phyloP scores from a whole-genome alignment of 2,113 vertebrate species.

The Marmota flaviventris region DNA sequence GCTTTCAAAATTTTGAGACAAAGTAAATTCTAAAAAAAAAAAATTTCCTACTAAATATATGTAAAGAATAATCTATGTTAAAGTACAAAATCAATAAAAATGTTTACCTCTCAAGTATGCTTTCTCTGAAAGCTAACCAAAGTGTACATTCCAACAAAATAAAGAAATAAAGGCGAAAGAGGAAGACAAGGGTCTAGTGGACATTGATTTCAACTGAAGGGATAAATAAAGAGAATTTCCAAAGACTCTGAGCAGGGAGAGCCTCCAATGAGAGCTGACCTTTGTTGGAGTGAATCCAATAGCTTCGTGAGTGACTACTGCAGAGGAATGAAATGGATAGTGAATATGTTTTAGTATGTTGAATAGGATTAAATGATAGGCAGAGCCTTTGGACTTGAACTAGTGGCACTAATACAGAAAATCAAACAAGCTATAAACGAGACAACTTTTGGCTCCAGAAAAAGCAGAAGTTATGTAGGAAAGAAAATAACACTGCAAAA shows the following conservation, averaged over 20 bases:
- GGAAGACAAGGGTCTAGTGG: background rate
- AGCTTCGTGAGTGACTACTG: background rate
- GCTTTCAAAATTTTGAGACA: slow-evolving; percentile 32
- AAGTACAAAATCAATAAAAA: background rate
- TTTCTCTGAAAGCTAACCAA: slow-evolving; percentile 1
- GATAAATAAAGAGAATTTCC: background rate
- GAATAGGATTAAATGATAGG: background rate
- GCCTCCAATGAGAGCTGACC: background rate
- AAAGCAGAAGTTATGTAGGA: background rate
- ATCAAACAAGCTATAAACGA: background rate
- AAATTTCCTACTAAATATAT: background rate
- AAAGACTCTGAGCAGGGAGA: background rate
- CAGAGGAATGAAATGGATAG: background rate
- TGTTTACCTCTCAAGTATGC: background rate
- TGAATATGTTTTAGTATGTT: background rate
- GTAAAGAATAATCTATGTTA: background rate
- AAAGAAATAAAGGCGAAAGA: background rate
- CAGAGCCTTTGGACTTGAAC: background rate
- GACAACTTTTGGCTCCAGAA: background rate
- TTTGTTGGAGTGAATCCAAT: background rate
- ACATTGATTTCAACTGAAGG: background rate
- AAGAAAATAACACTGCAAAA: background rate
- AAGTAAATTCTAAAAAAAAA: background rate
- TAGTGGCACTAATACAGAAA: background rate
- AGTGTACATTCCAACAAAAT: background rate